phyloP scores from a whole-genome alignment of 2,797 vertebrate species.

The Sphenopsis melanotis region DNA sequence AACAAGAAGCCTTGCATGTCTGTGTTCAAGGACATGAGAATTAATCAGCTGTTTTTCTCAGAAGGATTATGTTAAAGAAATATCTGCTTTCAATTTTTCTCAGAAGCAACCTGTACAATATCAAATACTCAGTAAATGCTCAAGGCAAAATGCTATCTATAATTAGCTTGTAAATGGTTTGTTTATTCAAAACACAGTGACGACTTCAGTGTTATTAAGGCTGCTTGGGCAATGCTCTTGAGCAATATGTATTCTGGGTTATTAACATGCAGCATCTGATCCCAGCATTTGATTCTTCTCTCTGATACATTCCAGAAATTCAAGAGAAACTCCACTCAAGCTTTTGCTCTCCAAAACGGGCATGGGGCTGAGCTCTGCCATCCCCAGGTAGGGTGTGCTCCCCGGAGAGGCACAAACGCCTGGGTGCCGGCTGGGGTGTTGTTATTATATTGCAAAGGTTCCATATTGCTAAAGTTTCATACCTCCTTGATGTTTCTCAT shows the following conservation, averaged over 20 bases:
- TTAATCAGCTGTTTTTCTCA: not conserved
- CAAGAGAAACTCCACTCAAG: not conserved
- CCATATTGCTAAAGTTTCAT: too few species aligned
- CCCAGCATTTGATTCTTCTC: not conserved
- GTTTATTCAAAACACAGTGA: not conserved
- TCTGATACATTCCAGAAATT: not conserved
- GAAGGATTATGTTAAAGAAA: not conserved
- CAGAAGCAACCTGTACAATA: not conserved
- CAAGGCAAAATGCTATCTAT: not conserved
- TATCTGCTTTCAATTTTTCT: not conserved
- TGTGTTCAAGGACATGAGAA: not conserved
- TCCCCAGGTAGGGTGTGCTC: not conserved
- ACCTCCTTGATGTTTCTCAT: too few species aligned
- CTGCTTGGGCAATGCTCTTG: not conserved
- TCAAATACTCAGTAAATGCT: not conserved
- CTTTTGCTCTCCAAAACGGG: fast-evolving
- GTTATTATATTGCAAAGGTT: too few species aligned
- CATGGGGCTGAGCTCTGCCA: not conserved
- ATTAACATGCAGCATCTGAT: not conserved
- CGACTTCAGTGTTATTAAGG: not conserved
- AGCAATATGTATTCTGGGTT: not conserved
- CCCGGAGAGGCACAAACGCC: not conserved
- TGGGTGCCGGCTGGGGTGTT: fast-evolving
- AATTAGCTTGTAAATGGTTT: not conserved
- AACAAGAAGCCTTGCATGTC: not conserved